Base-by-base conservation (phyloP, 2,113 vertebrate genomes). In the Peromyscus maniculatus region DNA sequence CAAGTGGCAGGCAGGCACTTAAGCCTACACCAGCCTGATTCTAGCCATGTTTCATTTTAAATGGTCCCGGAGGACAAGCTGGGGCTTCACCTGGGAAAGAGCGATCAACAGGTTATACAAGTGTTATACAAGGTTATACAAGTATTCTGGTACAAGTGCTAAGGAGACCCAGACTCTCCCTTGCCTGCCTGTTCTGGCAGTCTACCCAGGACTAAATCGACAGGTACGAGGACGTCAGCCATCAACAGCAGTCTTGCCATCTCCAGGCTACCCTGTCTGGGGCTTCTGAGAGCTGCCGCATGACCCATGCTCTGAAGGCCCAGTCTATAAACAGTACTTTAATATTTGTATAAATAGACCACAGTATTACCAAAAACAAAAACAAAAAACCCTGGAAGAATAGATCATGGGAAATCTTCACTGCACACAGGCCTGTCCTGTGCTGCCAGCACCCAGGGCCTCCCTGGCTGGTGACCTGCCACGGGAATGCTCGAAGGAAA, bases 331-430 rank as follows among this genome's bases (percentile, higher is more conserved):
- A 99, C 95, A 96, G 96, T 88, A 92, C 97, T 99, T 99, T 99
- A 99, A 98, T 99, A 98, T 98, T 98, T 93, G 98, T 99, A 99
- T 99, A 99, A 99, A 99, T 99, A 99, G 98, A 98, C 98, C 98
- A 98, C 98, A 98, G 98, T 96, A 98, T 96, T 99, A 98, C 98
- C 17, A 52, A 28, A 78, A 74, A 74, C n/a, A 99, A 98, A 98
- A 36, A 82, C 16, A 80, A 33, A 80, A 77, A 77, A 78, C 26
- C 69, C 92, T 98, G 98, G 97, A 98, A 98, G 98, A 98, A 97
- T 92, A 97, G 94, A 98, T 93, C 96, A 96, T 97, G 98, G 97
- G 98, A 98, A 96, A 97, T 55, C 55, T 84, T 72, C 67, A 93
- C 88, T 59, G 49, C 83, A 89, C 28, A 95, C 94, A 96, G 67